phyloP scores from a whole-genome alignment of 2,888 invertebrate genomes.

The Spisula subtruncata region DNA sequence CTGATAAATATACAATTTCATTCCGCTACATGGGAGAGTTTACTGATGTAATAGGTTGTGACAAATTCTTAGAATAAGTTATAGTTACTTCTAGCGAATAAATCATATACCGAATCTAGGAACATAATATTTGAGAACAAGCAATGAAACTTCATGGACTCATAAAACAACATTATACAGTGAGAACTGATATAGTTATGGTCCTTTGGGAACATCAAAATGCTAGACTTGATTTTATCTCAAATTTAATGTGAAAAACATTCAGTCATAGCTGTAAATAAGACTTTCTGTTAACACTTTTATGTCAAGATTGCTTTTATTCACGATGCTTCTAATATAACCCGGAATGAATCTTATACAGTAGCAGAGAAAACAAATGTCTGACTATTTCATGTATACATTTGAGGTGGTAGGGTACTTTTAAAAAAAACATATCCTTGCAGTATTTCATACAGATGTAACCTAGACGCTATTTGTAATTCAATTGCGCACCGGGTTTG shows the following conservation, averaged over 20 bases:
- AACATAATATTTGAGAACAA: background rate
- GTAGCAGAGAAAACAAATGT: no score
- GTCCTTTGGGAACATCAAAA: conserved; percentile 22
- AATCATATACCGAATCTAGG: background rate
- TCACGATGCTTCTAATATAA: background rate
- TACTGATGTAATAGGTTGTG: background rate
- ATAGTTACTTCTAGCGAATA: background rate
- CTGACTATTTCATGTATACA: background rate
- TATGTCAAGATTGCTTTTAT: conserved; percentile 17
- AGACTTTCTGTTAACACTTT: conserved; percentile 20
- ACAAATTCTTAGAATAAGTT: background rate
- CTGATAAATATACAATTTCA: background rate
- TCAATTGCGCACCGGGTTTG: no score
- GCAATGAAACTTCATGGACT: background rate
- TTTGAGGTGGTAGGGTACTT: no score
- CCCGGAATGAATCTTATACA: background rate
- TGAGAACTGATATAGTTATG: background rate
- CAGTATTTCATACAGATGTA: no score
- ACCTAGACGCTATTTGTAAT: no score
- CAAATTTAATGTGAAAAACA: conserved; percentile 26
- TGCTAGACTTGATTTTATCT: conserved; percentile 21
- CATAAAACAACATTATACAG: background rate
- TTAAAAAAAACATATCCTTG: no score
- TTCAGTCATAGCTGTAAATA: conserved; percentile 16
- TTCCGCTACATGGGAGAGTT: background rate